These are phyloP conservation scores for Glossophaga mutica DNA, from an alignment of 2,797 vertebrate genomes.

Conservation along the genomic window DNA sequence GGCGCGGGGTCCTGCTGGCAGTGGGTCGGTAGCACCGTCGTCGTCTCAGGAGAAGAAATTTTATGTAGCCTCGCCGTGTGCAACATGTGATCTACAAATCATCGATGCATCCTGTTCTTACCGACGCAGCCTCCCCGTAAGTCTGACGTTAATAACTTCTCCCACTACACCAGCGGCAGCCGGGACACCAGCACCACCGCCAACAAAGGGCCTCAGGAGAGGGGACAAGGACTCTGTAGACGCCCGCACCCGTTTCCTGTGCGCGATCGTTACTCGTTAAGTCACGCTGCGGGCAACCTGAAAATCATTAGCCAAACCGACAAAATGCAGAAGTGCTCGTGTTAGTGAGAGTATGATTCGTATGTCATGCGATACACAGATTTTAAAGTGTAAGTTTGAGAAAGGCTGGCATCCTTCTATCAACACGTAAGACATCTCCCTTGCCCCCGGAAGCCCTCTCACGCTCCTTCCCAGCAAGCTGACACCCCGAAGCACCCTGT, in stretches of 20 bases:
- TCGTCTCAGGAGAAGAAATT: not conserved
- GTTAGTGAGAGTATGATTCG: not conserved
- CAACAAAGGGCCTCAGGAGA: not conserved
- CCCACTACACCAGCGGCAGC: not conserved
- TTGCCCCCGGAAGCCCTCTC: not conserved
- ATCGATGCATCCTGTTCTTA: not conserved
- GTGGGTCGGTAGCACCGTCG: not conserved
- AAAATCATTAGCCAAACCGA: not conserved
- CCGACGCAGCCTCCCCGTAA: slow-evolving; percentile 4
- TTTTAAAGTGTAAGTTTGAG: not conserved
- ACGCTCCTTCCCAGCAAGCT: not conserved
- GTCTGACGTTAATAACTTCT: slow-evolving; percentile 20
- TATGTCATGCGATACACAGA: not conserved
- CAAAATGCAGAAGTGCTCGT: not conserved
- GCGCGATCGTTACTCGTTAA: not conserved
- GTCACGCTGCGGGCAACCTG: not conserved
- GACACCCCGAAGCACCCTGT: not conserved
- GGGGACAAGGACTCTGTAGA: not conserved
- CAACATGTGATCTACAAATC: not conserved
- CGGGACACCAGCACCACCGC: not conserved
- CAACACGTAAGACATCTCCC: not conserved
- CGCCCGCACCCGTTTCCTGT: not conserved
- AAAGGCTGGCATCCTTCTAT: not conserved
- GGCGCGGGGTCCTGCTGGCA: not conserved
- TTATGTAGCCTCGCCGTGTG: not conserved